phyloP scores from a whole-genome alignment of 2,113 vertebrate species.

The Corythaixoides concolor region DNA sequence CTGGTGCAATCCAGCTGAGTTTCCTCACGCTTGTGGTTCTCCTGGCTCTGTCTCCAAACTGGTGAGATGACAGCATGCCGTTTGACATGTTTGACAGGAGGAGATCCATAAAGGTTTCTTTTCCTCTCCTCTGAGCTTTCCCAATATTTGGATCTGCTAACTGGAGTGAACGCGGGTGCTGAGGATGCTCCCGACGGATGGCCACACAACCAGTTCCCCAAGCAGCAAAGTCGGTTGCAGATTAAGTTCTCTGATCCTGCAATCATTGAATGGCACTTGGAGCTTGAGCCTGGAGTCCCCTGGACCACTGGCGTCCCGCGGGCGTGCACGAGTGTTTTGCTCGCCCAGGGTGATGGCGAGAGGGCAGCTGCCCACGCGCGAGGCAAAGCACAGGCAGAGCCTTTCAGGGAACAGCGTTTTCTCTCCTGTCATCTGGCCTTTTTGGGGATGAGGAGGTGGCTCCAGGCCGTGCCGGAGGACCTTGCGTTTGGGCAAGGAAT shows the following conservation, averaged over 20 bases:
- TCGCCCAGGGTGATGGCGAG: neutral
- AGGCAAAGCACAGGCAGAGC: neutral
- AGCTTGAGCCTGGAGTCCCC: neutral
- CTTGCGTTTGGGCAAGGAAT: neutral
- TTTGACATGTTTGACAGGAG: neutral
- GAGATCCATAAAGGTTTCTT: neutral
- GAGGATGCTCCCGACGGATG: neutral
- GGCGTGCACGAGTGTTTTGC: neutral
- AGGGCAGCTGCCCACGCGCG: rapidly evolving
- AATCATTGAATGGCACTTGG: neutral
- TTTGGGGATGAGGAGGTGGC: neutral
- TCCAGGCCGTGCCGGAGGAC: neutral
- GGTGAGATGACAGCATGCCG: rapidly evolving
- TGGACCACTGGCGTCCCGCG: rapidly evolving
- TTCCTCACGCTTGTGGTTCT: rapidly evolving
- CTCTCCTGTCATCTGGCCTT: too few relatives aligned
- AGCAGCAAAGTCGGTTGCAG: rapidly evolving
- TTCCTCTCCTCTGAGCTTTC: neutral
- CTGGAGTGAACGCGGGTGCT: rapidly evolving
- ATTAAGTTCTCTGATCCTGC: neutral
- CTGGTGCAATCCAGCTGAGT: rapidly evolving
- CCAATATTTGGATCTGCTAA: rapidly evolving
- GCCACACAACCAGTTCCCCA: rapidly evolving
- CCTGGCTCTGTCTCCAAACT: neutral
- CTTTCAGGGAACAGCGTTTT: neutral